Conservation (phyloP, 2,888 invertebrate species). For the Vannuccia rotundouncinata region DNA sequence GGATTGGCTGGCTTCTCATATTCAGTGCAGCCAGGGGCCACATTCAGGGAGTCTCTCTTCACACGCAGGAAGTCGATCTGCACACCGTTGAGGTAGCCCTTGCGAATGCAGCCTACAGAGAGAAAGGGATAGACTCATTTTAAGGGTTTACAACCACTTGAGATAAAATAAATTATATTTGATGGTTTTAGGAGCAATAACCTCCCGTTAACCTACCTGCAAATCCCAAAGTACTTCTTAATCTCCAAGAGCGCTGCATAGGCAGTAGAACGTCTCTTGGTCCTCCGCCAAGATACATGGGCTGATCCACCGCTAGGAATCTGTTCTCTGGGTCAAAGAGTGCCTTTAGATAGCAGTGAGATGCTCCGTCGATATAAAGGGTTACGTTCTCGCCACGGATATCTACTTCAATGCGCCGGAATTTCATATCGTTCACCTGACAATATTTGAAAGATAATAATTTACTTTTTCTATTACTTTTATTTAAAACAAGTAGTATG, state of each 20-base stretch:
- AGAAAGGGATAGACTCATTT: no score
- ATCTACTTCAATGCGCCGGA: neutral
- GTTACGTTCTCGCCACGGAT: slow-evolving; percentile 81
- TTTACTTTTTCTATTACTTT: no score
- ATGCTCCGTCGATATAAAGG: slow-evolving; percentile 68
- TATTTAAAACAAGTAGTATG: no score
- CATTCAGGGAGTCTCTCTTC: neutral
- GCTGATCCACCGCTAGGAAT: slow-evolving; percentile 6
- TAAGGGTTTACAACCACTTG: neutral
- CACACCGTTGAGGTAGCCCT: neutral
- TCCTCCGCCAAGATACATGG: slow-evolving; percentile 61
- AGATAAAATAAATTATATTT: neutral
- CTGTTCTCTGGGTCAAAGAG: neutral
- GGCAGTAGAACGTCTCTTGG: slow-evolving; percentile 89
- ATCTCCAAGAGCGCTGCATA: neutral
- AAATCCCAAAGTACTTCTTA: neutral
- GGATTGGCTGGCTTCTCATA: slow-evolving; percentile 9
- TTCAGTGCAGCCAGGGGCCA: neutral
- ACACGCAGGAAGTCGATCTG: slow-evolving; percentile 24
- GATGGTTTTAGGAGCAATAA: neutral
- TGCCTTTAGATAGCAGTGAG: slow-evolving; percentile 40
- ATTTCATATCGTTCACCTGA: slow-evolving; percentile 30
- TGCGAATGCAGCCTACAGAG: neutral
- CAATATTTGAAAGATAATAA: no score
- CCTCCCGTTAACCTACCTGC: neutral